Percentiles rank a stretch among this genome's conserved stretches.
Evolutionary conservation across 2,888 invertebrate species (phyloP).

Genomic region (Tipula helvola): DNA sequence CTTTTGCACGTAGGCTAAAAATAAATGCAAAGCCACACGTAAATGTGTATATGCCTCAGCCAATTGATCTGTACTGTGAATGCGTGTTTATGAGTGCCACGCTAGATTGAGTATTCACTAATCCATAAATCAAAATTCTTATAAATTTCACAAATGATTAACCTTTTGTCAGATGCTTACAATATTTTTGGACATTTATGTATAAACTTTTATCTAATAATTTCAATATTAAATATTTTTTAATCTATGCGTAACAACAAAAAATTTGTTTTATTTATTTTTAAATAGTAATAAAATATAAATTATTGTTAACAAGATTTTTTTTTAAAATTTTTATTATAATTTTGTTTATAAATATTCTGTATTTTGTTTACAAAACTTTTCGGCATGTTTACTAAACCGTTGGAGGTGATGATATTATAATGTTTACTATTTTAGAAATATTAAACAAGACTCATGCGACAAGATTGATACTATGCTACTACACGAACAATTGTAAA

Average conservation of each 20-base stretch:
- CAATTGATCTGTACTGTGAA: too few species aligned
- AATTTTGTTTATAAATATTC: conserved; percentile 4
- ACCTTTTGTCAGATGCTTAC: neutral
- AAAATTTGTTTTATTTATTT: neutral
- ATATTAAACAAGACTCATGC: neutral
- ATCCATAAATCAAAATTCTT: neutral
- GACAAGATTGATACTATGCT: neutral
- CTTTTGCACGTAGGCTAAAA: too few species aligned
- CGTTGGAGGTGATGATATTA: neutral
- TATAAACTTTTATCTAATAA: neutral
- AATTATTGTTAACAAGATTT: neutral
- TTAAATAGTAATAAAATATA: neutral
- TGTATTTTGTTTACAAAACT: neutral
- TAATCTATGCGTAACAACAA: neutral
- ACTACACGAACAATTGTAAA: neutral
- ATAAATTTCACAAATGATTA: neutral
- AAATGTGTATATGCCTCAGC: too few species aligned
- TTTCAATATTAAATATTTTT: neutral
- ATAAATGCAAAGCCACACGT: too few species aligned
- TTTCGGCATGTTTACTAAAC: neutral
- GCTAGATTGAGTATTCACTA: too few species aligned
- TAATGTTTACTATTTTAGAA: neutral
- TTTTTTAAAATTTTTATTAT: neutral
- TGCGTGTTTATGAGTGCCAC: too few species aligned
- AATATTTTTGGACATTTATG: neutral